A percentile compares a stretch with the other conserved stretches of the same genome.
Evolutionary conservation across 2,888 invertebrate species (phyloP).

Genomic region (Agrenia bidenticulata): DNA sequence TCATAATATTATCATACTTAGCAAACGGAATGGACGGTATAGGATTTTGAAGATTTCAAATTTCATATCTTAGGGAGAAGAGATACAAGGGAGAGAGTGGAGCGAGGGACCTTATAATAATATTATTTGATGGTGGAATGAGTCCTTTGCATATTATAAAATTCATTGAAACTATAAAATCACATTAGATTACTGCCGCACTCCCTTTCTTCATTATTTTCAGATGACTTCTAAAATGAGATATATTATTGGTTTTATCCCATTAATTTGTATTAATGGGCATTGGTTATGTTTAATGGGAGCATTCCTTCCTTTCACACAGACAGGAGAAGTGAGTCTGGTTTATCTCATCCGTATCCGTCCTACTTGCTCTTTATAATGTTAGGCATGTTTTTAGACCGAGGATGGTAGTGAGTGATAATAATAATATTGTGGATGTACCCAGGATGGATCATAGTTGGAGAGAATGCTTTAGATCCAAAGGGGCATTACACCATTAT

Average conservation of each 20-base stretch:
- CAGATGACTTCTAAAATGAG: conserved; percentile 23
- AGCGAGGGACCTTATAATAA: background rate
- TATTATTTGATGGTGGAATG: background rate
- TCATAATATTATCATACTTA: conserved; percentile 6
- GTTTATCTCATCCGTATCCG: no score
- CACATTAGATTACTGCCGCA: conserved; percentile 10
- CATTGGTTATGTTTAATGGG: conserved; percentile 19
- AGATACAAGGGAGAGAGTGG: no score
- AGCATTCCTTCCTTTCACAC: conserved; percentile 21
- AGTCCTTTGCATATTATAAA: conserved; percentile 2
- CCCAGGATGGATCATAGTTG: no score
- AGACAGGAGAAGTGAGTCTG: no score
- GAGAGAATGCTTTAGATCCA: no score
- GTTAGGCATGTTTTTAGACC: no score
- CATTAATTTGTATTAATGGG: conserved; percentile 26
- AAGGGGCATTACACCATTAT: no score
- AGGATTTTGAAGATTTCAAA: no score
- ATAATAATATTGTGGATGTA: background rate
- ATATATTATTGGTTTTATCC: conserved; percentile 27
- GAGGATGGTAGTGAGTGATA: no score
- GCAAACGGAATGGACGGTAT: no score
- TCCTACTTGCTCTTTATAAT: no score
- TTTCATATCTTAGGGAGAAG: no score
- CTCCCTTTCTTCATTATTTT: conserved; percentile 24
- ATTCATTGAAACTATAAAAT: conserved; percentile 16